Base-by-base conservation (phyloP, 2,113 vertebrate genomes). In the Micromys minutus region DNA sequence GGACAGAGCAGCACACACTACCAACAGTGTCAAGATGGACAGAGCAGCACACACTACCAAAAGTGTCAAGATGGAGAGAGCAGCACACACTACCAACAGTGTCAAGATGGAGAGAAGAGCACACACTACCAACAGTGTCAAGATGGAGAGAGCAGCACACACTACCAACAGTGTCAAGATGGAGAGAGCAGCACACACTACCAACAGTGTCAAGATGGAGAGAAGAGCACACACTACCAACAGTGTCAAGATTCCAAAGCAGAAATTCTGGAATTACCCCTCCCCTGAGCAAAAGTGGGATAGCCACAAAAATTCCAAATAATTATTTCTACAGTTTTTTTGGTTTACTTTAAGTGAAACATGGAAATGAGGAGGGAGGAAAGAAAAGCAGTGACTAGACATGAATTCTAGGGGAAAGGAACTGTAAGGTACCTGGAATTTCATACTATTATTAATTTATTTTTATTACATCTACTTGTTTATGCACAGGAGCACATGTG, bases 281-380 rank as follows among this genome's bases (percentile, higher is more conserved):
- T 92, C 26, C 21, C 72, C 26, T 92, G 42, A 55, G 50, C 65
- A 94, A 93, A 90, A 76, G 90, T 90, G 71, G 96, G 91, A 93
- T 74, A 22, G 42, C 77, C 42, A 93, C 19, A 81, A 94, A 91
- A 95, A 39, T 57, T 65, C 69, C 72, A 89, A 94, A 90, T 79
- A 83, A 86, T 93, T 96, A 94, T 87, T 95, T 93, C 85, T 87
- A 67, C 90, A 81, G 85, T 15, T 80, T 91, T 85, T 69, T 88
- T n/a, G 7, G 76, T 87, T 94, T 94, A 86, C 50, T 81, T 94
- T 87, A 84, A 95, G 63, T 87, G 84, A 95, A 96, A 94, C 87
- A 87, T 81, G 69, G 79, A 94, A 81, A 79, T 42, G 89, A 90
- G 93, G 72, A 57, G 63, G 89, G 65, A n/a, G 22, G 57, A 9